Conservation (phyloP, 92 coral and sea anemone genomes). For the Galaxea fascicularis region DNA sequence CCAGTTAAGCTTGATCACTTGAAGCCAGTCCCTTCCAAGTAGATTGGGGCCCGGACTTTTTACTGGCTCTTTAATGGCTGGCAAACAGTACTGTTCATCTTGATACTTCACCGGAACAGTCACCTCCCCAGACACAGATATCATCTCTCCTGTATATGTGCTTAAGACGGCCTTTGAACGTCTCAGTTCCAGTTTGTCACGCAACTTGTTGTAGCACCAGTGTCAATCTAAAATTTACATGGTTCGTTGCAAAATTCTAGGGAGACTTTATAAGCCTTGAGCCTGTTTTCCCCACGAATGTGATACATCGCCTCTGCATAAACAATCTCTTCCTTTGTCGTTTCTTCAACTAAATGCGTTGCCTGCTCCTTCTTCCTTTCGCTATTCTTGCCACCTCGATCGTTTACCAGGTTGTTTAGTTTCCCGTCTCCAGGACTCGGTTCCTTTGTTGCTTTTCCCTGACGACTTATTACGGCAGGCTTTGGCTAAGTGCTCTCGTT, state of each 20-base stretch:
- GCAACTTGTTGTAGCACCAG: slow-evolving; percentile 55
- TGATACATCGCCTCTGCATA: slow-evolving; percentile 39
- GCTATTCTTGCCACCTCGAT: background rate
- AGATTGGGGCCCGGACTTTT: too few species aligned
- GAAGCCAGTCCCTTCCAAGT: too few species aligned
- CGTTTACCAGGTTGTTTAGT: background rate
- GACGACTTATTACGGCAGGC: slow-evolving; percentile 21
- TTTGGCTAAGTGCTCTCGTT: slow-evolving; percentile 11
- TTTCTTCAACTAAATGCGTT: slow-evolving; percentile 27
- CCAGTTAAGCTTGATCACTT: too few species aligned
- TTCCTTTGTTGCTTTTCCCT: background rate
- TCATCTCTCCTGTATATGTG: too few species aligned
- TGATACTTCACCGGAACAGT: too few species aligned
- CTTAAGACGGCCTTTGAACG: too few species aligned
- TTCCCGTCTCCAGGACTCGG: background rate
- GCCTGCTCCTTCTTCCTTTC: background rate
- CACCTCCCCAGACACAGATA: too few species aligned
- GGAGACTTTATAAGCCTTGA: slow-evolving; percentile 12
- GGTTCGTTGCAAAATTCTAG: slow-evolving; percentile 35
- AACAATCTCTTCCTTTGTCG: slow-evolving; percentile 15
- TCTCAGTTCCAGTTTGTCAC: too few species aligned
- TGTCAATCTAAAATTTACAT: slow-evolving; percentile 37
- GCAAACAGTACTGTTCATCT: too few species aligned
- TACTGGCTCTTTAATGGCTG: too few species aligned
- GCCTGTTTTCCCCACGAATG: too few species aligned